A percentile compares a stretch with the other conserved stretches of the same genome.
phyloP scores from a whole-genome alignment of 2,113 vertebrate genomes.

The Hylia prasina region DNA sequence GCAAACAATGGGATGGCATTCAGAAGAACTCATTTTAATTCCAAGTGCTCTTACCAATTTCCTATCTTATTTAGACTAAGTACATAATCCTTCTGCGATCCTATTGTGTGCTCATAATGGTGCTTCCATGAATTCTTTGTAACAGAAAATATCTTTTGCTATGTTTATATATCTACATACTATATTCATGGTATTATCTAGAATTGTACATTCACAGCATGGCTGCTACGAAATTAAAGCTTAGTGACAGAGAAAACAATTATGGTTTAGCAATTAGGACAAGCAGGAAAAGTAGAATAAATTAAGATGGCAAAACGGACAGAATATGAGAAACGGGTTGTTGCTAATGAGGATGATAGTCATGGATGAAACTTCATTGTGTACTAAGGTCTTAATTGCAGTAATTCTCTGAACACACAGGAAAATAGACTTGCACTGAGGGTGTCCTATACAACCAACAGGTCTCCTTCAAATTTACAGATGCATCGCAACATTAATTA shows the following conservation, averaged over 20 bases:
- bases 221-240: not conserved
- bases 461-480: not conserved
- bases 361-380: not conserved
- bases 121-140: not conserved
- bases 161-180: not conserved
- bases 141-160: not conserved
- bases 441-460: not conserved
- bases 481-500: not conserved
- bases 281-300: not conserved
- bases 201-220: not conserved
- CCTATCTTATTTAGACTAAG: not conserved
- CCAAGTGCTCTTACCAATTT: not conserved
- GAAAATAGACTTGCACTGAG: not conserved
- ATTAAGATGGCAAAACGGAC: not conserved
- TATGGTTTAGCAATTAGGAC: not conserved
- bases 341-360: not conserved
- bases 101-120: not conserved
- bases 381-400: not conserved
- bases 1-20: not conserved
- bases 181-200: not conserved
- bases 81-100: not conserved
- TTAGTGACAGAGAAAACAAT: not conserved
- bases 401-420: not conserved
- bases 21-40: not conserved
- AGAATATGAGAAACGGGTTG: not conserved